phyloP scores from a whole-genome alignment of 2,113 vertebrate species.

The Ceyx cyanopectus region DNA sequence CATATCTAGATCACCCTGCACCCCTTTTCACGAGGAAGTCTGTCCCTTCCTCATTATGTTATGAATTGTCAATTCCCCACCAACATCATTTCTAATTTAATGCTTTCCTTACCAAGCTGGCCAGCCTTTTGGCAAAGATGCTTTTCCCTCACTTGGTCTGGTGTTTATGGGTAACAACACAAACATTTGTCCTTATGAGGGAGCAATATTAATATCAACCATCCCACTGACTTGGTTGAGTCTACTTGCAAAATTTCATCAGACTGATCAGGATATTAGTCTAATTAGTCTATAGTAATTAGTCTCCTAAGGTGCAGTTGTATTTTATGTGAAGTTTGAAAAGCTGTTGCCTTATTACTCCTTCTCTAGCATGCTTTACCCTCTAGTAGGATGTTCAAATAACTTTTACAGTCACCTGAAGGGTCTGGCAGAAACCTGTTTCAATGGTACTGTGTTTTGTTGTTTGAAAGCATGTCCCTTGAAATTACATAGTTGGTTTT shows the following conservation, averaged over 20 bases:
- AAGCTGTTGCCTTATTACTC: not conserved
- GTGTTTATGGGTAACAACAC: not conserved
- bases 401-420: not conserved
- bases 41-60: not conserved
- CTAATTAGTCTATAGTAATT: not conserved
- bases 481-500: not conserved
- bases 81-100: not conserved
- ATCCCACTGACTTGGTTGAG: not conserved
- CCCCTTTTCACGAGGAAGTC: not conserved
- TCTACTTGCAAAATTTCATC: not conserved
- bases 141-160: not conserved
- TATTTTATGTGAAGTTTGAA: not conserved
- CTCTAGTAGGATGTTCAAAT: not conserved
- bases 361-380: not conserved
- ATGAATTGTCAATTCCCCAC: not conserved
- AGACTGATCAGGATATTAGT: not conserved
- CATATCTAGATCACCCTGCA: not conserved
- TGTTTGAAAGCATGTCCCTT: not conserved
- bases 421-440: not conserved
- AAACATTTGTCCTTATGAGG: not conserved
- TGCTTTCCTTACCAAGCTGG: not conserved
- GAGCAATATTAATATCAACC: not conserved
- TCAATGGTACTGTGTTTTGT: not conserved
- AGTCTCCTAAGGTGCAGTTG: not conserved
- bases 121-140: not conserved